Percentiles rank a stretch among this genome's conserved stretches.
Evolutionary conservation across 2,797 vertebrate genomes (phyloP).

Genomic region (Aeoliscus strigatus): DNA sequence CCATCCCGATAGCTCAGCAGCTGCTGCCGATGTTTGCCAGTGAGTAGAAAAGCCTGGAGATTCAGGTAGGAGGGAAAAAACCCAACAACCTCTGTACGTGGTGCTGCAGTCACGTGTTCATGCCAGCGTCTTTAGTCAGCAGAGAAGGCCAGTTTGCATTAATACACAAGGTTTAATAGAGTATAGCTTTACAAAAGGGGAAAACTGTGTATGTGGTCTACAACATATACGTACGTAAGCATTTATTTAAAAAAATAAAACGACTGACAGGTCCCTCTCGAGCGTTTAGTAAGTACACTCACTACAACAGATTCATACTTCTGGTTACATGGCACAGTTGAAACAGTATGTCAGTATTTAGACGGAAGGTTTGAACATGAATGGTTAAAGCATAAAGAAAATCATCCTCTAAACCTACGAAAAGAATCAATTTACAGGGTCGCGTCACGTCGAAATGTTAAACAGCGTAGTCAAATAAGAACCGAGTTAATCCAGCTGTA

Average conservation of each 20-base stretch:
- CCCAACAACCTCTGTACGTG: background rate
- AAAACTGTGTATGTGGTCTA: slow-evolving; percentile 53
- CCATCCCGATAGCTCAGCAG: slow-evolving; percentile 40
- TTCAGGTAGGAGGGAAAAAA: slow-evolving; percentile 19
- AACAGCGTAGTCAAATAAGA: too few relatives aligned
- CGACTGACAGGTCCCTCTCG: slow-evolving; percentile 46
- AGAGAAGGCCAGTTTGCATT: slow-evolving; percentile 18
- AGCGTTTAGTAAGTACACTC: slow-evolving; percentile 38
- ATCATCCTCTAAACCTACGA: slow-evolving; percentile 6
- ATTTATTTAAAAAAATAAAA: slow-evolving; percentile 58
- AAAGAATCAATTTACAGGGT: too few relatives aligned
- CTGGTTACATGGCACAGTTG: slow-evolving; percentile 33
- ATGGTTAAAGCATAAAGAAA: slow-evolving; percentile 21
- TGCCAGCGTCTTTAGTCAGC: background rate
- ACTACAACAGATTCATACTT: slow-evolving; percentile 30
- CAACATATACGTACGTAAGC: slow-evolving; percentile 51
- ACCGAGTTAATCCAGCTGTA: too few relatives aligned
- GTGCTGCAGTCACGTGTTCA: background rate
- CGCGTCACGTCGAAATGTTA: too few relatives aligned
- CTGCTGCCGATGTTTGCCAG: slow-evolving; percentile 21
- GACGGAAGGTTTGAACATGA: slow-evolving; percentile 34
- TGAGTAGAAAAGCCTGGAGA: slow-evolving; percentile 13
- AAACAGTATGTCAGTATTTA: slow-evolving; percentile 18
- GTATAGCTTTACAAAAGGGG: slow-evolving; percentile 60
- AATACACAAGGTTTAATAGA: slow-evolving; percentile 57